Base-by-base conservation (phyloP, 1,140 invertebrate species). In the Drosophila guanche region DNA sequence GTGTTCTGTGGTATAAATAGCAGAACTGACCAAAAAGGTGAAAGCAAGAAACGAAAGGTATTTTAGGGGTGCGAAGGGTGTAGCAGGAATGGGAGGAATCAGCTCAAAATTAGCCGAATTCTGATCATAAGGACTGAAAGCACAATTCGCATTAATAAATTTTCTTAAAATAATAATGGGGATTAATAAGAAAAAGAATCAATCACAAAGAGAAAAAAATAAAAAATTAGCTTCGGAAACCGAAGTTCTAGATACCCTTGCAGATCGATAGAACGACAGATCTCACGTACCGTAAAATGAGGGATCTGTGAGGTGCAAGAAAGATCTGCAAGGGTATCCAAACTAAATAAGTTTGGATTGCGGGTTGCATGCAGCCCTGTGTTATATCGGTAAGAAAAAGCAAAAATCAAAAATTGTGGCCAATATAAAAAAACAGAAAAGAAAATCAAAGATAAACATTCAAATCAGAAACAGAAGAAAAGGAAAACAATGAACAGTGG, bases 1-100 rank as follows among this genome's bases (percentile, higher is more conserved):
- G 42, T 73, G 68, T 62, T 51, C 57, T 72, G 27, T 71, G 48
- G 51, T 56, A 53, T 47, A 72, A 42, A 57, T 52, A 72, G 68
- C 69, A 71, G 54, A 69, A 65, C 33, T 68, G 71, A 53, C 54
- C 48, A 48, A 73, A 62, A 40, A 12, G 46, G 41, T 41, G 55
- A 56, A 60, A 50, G 54, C 55, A 52, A 55, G 48, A 33, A 66
- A 40, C 6, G 22, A 56, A 52, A 27, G 33, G 16, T 23, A 47
- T n/a, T 25, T 1, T 7, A 8, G 3, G 42, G 16, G 56, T 37
- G 29, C 29, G 14, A 4, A 10, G 16, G 56, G 14, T 58, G 45
- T 33, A 40, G 50, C 14, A 6, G 6, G 22, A 8, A 37, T 12
- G 3, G 14, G 14, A 5, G n/a, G n/a, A 14, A 7, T 22, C 4